Evolutionary conservation across 2,797 vertebrate genomes (phyloP), one percentile per base, ranked within the genome.

Genomic region (Ptychadena robeensis): DNA sequence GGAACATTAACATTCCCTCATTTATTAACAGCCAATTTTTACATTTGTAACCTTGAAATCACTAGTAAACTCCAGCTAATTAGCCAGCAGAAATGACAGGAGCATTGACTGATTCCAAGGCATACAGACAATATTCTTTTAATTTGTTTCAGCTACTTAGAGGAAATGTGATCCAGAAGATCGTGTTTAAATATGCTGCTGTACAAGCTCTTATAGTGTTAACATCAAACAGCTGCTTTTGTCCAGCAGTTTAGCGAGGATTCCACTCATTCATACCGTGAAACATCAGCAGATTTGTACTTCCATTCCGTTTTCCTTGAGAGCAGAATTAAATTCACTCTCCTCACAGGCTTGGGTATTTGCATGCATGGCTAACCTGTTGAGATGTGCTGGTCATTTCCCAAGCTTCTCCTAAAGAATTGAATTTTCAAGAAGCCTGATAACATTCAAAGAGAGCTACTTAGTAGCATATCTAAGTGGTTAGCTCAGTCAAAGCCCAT

Each of bases 1-100:
- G 68, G 71, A 78, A 80, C 71, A 82, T 86, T 87, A 88, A 90
- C 82, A 83, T 64, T 37, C 65, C 79, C 75, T 87, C 87, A 85
- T 81, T 34, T 85, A 87, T 87, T 70, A 74, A 18, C 53, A 87
- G 79, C 44, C 25, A 40, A 64, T 63, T 87, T 82, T 81, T 80
- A 72, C 88, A 87, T 85, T 71, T 79, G 35, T 73, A 87, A 68
- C 72, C 85, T 79, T 85, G 48, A 82, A 79, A 86, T 37, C 83
- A 59, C 61, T 83, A 79, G 83, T 82, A 78, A 85, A 73, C 37
- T 82, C 73, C 86, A 89, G 86, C 71, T 75, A 53, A n/a, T 87
- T 14, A n/a, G 68, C 80, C 72, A 86, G 88, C 85, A 48, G 68
- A 71, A 1, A 82, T 68, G 67, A 80, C 59, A 73, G 73, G 73